Evolutionary conservation across 2,888 invertebrate genomes (phyloP).

Genomic region (Molanna angustata): DNA sequence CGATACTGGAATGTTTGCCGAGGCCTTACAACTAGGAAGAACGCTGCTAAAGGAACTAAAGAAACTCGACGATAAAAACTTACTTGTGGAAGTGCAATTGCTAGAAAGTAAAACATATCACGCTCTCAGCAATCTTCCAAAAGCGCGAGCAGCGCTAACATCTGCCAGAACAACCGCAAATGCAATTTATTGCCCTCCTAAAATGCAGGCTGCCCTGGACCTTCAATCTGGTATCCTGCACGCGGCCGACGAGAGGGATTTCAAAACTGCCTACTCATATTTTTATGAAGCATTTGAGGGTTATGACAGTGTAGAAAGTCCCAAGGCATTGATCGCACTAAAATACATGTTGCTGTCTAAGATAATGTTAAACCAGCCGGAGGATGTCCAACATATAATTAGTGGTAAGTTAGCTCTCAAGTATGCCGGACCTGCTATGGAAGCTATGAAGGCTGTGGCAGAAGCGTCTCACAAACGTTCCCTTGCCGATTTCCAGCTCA

Average conservation of each 20-base stretch:
- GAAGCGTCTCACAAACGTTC: constrained; percentile 96
- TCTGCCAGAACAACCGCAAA: constrained; percentile 99
- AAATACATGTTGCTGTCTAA: constrained; percentile 99
- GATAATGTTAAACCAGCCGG: constrained; percentile 96
- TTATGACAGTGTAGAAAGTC: constrained; percentile 91
- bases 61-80: constrained; percentile 98
- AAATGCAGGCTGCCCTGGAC: constrained; percentile 96
- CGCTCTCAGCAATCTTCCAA: constrained; percentile 94
- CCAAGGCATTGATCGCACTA: constrained; percentile 89
- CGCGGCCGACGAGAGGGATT: constrained; percentile 99
- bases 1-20: constrained; percentile 86
- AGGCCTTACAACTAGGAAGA: constrained; percentile 81
- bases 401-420: constrained; percentile 96
- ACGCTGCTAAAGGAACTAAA: constrained; percentile 92
- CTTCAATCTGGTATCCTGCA: constrained; percentile 97
- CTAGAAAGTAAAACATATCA: constrained; percentile 99
- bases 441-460: constrained; percentile 97
- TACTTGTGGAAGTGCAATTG: constrained; percentile 96
- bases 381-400: constrained; percentile 92
- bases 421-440: constrained; percentile 92
- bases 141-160: constrained; percentile 93
- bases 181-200: constrained; percentile 98
- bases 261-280: constrained; percentile 99
- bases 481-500: constrained; percentile 92
- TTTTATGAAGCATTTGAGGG: constrained; percentile 99